Evolutionary conservation across 2,113 vertebrate species (phyloP).

Genomic region (Cheirogaleus medius): DNA sequence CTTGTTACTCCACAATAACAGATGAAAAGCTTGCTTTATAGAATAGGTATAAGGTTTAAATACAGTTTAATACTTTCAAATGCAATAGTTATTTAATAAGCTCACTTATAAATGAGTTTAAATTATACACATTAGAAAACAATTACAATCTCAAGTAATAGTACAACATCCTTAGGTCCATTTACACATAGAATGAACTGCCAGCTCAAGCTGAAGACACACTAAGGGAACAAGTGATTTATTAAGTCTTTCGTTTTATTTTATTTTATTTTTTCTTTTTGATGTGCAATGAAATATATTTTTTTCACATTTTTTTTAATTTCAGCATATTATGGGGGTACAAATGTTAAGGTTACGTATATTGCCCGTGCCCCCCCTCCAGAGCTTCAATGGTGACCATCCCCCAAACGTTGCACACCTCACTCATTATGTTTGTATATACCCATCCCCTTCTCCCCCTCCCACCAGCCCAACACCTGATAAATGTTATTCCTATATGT

Average conservation of each 20-base stretch:
- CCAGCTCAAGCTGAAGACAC: background rate
- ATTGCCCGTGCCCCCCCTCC: too few relatives aligned
- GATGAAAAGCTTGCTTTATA: background rate
- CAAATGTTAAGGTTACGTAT: too few relatives aligned
- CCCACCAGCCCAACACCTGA: too few relatives aligned
- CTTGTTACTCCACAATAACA: background rate
- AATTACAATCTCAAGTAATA: constrained; percentile 29
- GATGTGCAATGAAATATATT: too few relatives aligned
- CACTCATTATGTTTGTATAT: too few relatives aligned
- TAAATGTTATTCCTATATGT: too few relatives aligned
- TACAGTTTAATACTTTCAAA: constrained; percentile 36
- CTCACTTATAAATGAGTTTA: background rate
- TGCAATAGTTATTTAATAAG: background rate
- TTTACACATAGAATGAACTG: background rate
- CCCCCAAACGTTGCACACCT: too few relatives aligned
- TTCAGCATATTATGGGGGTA: too few relatives aligned
- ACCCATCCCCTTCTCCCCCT: too few relatives aligned
- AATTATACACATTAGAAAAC: constrained; percentile 1
- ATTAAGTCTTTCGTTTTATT: background rate
- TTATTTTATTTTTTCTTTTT: too few relatives aligned
- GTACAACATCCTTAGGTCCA: background rate
- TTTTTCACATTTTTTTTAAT: too few relatives aligned
- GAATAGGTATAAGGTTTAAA: constrained; percentile 27
- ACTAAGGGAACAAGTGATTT: background rate
- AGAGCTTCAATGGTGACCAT: too few relatives aligned